Base-by-base conservation (phyloP, 2,888 invertebrate species). In the Ophion obscuratus region DNA sequence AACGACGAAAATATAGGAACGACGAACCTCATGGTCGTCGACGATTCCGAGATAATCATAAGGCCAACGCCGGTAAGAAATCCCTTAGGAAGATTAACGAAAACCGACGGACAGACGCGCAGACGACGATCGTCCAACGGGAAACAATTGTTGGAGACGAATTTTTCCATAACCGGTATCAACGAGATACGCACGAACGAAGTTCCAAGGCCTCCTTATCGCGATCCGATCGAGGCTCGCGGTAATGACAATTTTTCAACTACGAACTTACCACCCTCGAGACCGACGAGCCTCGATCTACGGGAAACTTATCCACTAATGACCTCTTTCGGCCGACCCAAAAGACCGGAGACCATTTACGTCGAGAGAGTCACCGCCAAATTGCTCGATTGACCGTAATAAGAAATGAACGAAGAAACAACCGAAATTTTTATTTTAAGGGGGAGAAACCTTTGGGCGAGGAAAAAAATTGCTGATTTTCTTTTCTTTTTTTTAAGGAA, bases 131-230 rank as follows among this genome's bases (percentile, higher is more conserved):
- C 64, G 14, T 81, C 84, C 27, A n/a, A 68, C 27, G 88, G 87
- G 64, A 88, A 88, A 84, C 88, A 81, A 67, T 78, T 92, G 77
- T 88, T 93, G 86, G 90, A 92, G 81, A 92, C 93, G 31, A 92
- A 93, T 89, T 93, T 93, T 88, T 93, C 93, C 74, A 90, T 92
- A 64, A 92, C 91, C 53, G 92, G 91, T 67, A 90, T 92, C 77
- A 92, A 92, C 79, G 92, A 93, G 66, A 92, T 93, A 81, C 90
- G 87, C 85, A 92, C 91, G 73, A 87, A 87, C 77, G 87, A 87
- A 64, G 71, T 88, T 31, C 11, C 86, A 71, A 31, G 73, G 24
- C 73, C 61, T n/a, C 44, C 20, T 14, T 70, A 76, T 40, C 64
- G 27, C 14, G 74, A 76, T 40, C 57, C 76, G 59, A 75, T 77